phyloP scores from a whole-genome alignment of 1,140 invertebrate species.

The Brachionus rotundiformis region DNA sequence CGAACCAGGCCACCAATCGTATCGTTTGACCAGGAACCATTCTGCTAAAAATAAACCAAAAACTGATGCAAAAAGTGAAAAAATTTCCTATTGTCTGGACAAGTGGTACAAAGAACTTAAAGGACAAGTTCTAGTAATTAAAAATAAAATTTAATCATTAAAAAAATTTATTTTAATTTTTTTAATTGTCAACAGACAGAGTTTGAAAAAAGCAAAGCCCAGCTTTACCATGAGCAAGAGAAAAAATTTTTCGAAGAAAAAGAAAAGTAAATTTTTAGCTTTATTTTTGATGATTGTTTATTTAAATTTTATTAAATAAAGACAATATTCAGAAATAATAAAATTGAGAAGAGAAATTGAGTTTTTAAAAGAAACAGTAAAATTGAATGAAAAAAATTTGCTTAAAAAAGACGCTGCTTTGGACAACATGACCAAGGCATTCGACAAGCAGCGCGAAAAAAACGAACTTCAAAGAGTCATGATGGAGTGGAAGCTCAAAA shows the following conservation, averaged over 20 bases:
- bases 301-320: neutral
- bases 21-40: neutral
- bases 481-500: constrained; percentile 46
- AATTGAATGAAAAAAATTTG: constrained; percentile 45
- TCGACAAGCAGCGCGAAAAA: constrained; percentile 48
- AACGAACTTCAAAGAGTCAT: constrained; percentile 27
- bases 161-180: neutral
- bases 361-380: constrained; percentile 8
- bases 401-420: constrained; percentile 26
- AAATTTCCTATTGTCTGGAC: constrained; percentile 44
- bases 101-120: constrained; percentile 42
- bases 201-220: constrained; percentile 27
- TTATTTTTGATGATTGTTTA: neutral
- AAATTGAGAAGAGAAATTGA: constrained; percentile 46
- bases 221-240: constrained; percentile 40
- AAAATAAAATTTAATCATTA: neutral
- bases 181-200: neutral
- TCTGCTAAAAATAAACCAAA: neutral
- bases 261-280: constrained; percentile 12
- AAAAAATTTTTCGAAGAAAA: constrained; percentile 48
- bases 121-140: constrained; percentile 35
- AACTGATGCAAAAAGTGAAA: neutral
- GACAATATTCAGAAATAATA: neutral
- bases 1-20: neutral
- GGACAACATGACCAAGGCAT: constrained; percentile 25